A percentile compares a stretch with the other conserved stretches of the same genome.
Conservation (phyloP, 2,113 vertebrate species). For the Platysternon megacephalum region DNA sequence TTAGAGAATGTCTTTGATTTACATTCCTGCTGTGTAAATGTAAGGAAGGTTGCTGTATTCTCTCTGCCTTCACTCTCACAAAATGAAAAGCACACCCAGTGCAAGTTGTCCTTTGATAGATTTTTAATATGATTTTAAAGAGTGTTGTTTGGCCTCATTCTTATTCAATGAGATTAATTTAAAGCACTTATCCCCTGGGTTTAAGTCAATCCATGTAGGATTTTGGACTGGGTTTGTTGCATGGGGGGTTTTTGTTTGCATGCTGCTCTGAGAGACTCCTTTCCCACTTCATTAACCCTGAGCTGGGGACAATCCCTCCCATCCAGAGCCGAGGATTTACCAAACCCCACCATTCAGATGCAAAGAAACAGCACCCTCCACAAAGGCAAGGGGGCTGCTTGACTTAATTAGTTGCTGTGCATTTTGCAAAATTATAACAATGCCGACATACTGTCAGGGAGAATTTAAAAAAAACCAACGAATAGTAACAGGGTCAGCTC, state of each 20-base stretch:
- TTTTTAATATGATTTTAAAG: slow-evolving; percentile 98
- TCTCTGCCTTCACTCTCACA: slow-evolving; percentile 57
- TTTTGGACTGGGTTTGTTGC: slow-evolving; percentile 80
- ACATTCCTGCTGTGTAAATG: slow-evolving; percentile 80
- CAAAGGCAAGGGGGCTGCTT: slow-evolving; percentile 77
- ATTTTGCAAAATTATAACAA: slow-evolving; percentile 83
- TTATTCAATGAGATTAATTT: slow-evolving; percentile 98
- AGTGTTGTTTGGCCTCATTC: slow-evolving; percentile 92
- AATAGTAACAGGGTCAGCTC: neutral
- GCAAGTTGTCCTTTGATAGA: slow-evolving; percentile 95
- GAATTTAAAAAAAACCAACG: no score
- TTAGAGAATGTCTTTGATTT: slow-evolving; percentile 77
- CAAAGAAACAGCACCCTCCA: slow-evolving; percentile 82
- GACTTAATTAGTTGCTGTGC: slow-evolving; percentile 85
- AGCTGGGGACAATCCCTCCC: slow-evolving; percentile 86
- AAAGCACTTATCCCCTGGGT: slow-evolving; percentile 97
- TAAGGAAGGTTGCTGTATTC: slow-evolving; percentile 58
- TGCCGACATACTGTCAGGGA: neutral
- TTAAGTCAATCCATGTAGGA: slow-evolving; percentile 91
- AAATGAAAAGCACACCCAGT: slow-evolving; percentile 80
- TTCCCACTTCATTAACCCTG: slow-evolving; percentile 99
- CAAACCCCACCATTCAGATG: slow-evolving; percentile 91
- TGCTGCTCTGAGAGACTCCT: slow-evolving; percentile 92
- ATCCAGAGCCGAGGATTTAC: slow-evolving; percentile 89
- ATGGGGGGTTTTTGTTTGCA: slow-evolving; percentile 82